These are phyloP conservation scores for Coenonympha glycerion DNA, from an alignment of 2,888 invertebrate species.

Conservation along the genomic window DNA sequence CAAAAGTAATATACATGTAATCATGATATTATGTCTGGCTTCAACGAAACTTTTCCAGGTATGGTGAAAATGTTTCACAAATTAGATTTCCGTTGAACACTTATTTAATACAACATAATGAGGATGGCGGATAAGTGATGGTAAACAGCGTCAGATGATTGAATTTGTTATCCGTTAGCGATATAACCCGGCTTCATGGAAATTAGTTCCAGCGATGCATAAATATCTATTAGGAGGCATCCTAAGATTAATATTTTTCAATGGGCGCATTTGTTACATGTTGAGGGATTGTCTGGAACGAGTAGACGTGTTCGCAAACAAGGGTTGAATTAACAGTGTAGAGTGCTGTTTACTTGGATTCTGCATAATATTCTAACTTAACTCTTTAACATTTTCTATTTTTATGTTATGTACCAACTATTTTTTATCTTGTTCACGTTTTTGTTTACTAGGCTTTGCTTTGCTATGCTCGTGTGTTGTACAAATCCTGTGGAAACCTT, in stretches of 20 bases:
- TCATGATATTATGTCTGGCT: too few species aligned
- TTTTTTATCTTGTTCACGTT: too few species aligned
- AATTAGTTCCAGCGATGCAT: slow-evolving; percentile 69
- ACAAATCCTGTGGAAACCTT: too few species aligned
- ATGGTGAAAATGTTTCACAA: too few species aligned
- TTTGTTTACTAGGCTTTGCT: too few species aligned
- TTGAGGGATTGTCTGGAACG: slow-evolving; percentile 48
- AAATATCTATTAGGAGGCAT: slow-evolving; percentile 71
- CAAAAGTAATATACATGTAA: too few species aligned
- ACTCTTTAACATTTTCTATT: neutral
- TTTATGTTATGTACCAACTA: neutral
- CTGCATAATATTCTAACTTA: neutral
- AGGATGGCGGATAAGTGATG: slow-evolving; percentile 45
- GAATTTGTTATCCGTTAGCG: slow-evolving; percentile 52
- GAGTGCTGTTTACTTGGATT: slow-evolving; percentile 14
- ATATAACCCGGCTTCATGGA: slow-evolving; percentile 43
- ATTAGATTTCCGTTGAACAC: neutral
- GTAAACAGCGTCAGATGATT: slow-evolving; percentile 61
- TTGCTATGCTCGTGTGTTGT: too few species aligned
- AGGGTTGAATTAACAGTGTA: slow-evolving; percentile 43
- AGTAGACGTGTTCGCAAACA: slow-evolving; percentile 50
- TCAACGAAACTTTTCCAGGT: too few species aligned
- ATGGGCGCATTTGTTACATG: slow-evolving; percentile 46
- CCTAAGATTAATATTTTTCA: slow-evolving; percentile 71
- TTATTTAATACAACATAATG: slow-evolving; percentile 38